Evolutionary conservation across 2,113 vertebrate species (phyloP), one percentile per base, ranked within the genome.

Genomic region (Cololabis saira): DNA sequence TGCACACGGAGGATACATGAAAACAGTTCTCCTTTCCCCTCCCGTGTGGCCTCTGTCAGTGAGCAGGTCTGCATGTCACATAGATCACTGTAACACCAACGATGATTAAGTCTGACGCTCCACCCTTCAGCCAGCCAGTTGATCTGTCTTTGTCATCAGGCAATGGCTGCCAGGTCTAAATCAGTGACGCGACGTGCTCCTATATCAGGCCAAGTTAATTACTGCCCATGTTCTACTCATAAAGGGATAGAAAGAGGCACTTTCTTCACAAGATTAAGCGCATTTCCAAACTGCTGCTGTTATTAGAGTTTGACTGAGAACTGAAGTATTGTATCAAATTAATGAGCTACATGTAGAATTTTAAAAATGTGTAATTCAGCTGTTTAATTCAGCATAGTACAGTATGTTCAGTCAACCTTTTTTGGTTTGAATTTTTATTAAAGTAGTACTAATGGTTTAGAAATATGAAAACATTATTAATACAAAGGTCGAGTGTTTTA

Each of bases 141-240:
- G 1, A 73, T 83, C 58, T 49, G 18, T 80, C 71, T 57, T 13
- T 66, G 69, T 68, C 76, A 59, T 45, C n/a, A 19, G 63, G 33
- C 48, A 67, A 27, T 15, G 5, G 52, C 60, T 12, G 15, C 41
- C 27, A 27, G n/a, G 63, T 27, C 24, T 27, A 27, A 27, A 27
- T 37, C 12, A 40, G 49, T 16, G 30, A 45, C 58, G 56, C 18
- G 33, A 53, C 22, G 15, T 43, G 33, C 37, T 16, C 9, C 50
- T 54, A 56, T 69, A 12, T 73, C 56, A 18, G 1, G 1, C 10
- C 57, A 71, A 76, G 13, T 71, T 80, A 24, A 80, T 84, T 19
- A 37, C 21, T 21, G 14, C 14, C 63, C 45, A 41, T 16, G 3
- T 7, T 37, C 33, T 40, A 21, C 37, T 24, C 51, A 30, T 2